Conservation (phyloP, 2,113 vertebrate species). For the Onychorhynchus coronatus region DNA sequence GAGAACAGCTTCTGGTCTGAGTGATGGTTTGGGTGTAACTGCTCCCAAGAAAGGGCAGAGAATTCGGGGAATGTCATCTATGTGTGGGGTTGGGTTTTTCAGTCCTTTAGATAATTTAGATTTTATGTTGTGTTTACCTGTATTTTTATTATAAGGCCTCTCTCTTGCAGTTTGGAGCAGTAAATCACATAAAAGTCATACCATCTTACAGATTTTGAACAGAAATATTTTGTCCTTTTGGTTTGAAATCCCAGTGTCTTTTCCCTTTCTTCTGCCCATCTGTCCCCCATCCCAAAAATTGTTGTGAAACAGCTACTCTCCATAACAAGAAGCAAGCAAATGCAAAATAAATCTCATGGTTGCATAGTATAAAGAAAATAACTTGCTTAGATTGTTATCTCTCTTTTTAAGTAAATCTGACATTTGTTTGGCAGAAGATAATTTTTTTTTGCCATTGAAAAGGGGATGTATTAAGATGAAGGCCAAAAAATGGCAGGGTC, state of each 20-base stretch:
- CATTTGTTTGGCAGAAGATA: not conserved
- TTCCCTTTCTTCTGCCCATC: not conserved
- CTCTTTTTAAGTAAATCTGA: not conserved
- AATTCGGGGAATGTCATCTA: constrained; percentile 47
- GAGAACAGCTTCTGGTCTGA: constrained; percentile 27
- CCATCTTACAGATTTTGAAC: not conserved
- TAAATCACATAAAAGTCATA: not conserved
- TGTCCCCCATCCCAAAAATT: not conserved
- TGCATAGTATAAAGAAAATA: not conserved
- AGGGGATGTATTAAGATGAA: not conserved
- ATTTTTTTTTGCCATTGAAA: not conserved
- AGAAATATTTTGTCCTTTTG: not conserved
- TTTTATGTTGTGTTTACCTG: constrained; percentile 28
- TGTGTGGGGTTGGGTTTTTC: constrained; percentile 42
- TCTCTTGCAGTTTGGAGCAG: not conserved
- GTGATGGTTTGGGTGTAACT: constrained; percentile 53
- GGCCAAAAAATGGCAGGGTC: not conserved
- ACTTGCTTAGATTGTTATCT: not conserved
- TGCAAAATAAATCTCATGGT: not conserved
- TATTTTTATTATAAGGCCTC: not conserved
- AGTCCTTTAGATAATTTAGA: not conserved
- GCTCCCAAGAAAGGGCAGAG: constrained; percentile 54
- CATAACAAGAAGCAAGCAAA: not conserved
- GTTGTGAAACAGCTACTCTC: not conserved
- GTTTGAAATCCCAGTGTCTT: not conserved